Evolutionary conservation across 2,888 invertebrate species (phyloP), one percentile per base, ranked within the genome.

Genomic region (Torymus aiolomorphi): DNA sequence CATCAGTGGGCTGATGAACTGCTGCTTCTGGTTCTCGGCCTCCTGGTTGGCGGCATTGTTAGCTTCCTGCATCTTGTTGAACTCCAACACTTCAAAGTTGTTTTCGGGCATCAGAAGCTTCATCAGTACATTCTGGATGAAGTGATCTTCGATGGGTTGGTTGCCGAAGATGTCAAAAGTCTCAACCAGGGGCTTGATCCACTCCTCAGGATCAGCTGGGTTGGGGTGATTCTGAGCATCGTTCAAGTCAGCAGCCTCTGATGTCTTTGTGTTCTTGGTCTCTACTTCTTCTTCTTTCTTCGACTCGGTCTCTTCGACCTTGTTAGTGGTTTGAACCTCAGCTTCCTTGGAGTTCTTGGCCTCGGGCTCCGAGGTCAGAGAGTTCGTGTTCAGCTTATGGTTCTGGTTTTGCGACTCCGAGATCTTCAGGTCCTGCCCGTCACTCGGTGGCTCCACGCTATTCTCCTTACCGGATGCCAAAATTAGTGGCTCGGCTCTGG

Each of bases 21-120:
- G 42, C 61, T 77, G 42, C 61, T 77, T 82, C n/a, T 67, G 63
- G 16, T 69, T 76, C 2, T 69, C 63, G 16, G 67, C 18, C 1
- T 81, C 78, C n/a, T 71, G 76, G 20, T 24, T 18, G 5, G 66
- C 57, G 0, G 59, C 61, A 11, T 63, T 51, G 3, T 63, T 77
- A 12, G 74, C 14, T 12, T 82, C 82, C n/a, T 82, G 71, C 80
- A 82, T 77, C 63, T 82, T 82, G 67, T 82, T 82, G 12, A 82
- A 71, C 16, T 80, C 80, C 16, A 82, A 51, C 18, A 82, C 78
- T n/a, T 80, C 78, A 20, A 80, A 69, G 57, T 82, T 78, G 20
- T 82, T 78, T 16, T 82, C 80, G 4, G 80, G 82, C 71, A 75
- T 71, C 0, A 78, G n/a, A 10, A 82, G 78, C 57, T 78, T 78